Evolutionary conservation across 2,113 vertebrate species (phyloP).

Genomic region (Dasyornis broadbenti): DNA sequence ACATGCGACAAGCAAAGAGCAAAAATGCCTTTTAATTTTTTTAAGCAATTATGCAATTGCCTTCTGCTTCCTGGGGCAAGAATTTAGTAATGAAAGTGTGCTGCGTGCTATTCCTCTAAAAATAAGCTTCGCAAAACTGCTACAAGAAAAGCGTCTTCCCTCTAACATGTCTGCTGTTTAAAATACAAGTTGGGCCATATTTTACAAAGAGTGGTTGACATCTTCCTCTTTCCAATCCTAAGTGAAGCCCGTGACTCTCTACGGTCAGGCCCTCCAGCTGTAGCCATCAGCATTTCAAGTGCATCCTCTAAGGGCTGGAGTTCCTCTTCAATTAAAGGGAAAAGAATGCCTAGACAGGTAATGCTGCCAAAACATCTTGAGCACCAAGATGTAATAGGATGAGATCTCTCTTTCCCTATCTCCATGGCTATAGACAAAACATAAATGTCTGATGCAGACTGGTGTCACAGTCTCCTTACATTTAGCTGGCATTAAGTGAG

Average conservation of each 20-base stretch:
- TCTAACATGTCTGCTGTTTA: neutral
- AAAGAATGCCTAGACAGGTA: neutral
- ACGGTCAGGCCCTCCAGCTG: neutral
- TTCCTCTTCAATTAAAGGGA: neutral
- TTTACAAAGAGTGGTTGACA: neutral
- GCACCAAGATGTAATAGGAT: neutral
- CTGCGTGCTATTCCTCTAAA: neutral
- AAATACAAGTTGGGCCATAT: neutral
- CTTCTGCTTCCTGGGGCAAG: neutral
- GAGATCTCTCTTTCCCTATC: neutral
- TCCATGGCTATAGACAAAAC: neutral
- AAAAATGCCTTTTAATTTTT: neutral
- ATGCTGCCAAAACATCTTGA: neutral
- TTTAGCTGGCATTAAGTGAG: neutral
- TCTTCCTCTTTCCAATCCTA: neutral
- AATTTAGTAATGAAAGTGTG: neutral
- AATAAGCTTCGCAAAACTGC: neutral
- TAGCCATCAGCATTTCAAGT: neutral
- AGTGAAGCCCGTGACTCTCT: neutral
- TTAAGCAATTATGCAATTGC: neutral
- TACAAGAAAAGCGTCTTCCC: neutral
- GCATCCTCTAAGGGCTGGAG: neutral
- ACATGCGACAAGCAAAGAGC: neutral
- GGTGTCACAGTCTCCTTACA: neutral
- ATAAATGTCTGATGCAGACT: neutral